Evolutionary conservation across 1,140 invertebrate species (phyloP).

Genomic region (Drosophila persimilis): DNA sequence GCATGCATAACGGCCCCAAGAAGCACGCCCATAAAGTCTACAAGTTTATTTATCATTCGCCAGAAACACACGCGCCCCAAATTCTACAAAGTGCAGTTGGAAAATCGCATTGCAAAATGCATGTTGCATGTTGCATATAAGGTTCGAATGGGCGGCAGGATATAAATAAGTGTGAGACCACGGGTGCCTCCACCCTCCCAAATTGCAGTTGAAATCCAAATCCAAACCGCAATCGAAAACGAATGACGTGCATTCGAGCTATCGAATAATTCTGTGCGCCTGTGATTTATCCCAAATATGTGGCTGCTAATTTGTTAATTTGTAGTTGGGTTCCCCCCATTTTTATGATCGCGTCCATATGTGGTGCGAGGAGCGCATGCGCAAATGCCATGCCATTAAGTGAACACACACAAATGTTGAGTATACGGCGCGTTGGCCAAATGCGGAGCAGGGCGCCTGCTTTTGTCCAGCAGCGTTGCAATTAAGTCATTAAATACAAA

Average conservation of each 20-base stretch:
- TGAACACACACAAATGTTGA: slow-evolving; percentile 14
- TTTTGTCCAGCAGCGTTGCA: slow-evolving; percentile 26
- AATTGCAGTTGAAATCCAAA: slow-evolving; percentile 16
- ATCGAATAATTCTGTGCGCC: neutral
- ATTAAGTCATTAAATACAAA: slow-evolving; percentile 78
- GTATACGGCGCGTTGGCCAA: slow-evolving; percentile 1
- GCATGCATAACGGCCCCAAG: slow-evolving; percentile 45
- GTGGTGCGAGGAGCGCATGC: slow-evolving; percentile 34
- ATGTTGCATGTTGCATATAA: slow-evolving; percentile 48
- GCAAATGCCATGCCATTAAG: slow-evolving; percentile 13
- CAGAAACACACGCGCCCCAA: slow-evolving; percentile 56
- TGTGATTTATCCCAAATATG: slow-evolving; percentile 47
- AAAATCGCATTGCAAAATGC: slow-evolving; percentile 23
- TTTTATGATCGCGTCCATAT: slow-evolving; percentile 22
- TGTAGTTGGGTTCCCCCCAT: slow-evolving; percentile 23
- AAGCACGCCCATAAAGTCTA: slow-evolving; percentile 57
- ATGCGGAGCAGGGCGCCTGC: slow-evolving; percentile 34
- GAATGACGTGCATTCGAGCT: neutral
- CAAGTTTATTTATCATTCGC: slow-evolving; percentile 68
- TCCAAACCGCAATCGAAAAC: slow-evolving; percentile 8
- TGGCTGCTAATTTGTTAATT: slow-evolving; percentile 57
- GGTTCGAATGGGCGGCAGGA: slow-evolving; percentile 14
- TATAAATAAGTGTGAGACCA: slow-evolving; percentile 50
- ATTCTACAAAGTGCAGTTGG: slow-evolving; percentile 47
- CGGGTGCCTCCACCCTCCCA: neutral